Evolutionary conservation across 2,888 invertebrate species (phyloP).

Genomic region (Dasysyrphus albostriatus): DNA sequence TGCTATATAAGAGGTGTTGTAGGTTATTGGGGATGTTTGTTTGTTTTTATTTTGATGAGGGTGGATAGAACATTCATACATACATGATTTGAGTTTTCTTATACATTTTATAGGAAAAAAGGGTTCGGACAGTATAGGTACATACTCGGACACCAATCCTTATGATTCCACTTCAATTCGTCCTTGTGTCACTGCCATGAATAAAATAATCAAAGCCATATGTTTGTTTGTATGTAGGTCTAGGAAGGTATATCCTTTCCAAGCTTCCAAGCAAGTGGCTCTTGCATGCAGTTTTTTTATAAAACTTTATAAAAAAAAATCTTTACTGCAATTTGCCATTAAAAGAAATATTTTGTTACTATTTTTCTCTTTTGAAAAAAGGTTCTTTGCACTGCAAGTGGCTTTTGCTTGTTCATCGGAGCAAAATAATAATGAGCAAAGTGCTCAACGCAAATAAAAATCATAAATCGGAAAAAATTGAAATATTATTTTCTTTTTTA

Average conservation of each 20-base stretch:
- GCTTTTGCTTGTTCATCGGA: constrained; percentile 37
- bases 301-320: neutral
- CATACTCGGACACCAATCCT: constrained; percentile 36
- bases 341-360: constrained; percentile 28
- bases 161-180: constrained; percentile 20
- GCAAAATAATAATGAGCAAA: constrained; percentile 63
- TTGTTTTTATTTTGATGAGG: constrained; percentile 56
- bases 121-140: constrained; percentile 35
- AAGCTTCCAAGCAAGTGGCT: neutral
- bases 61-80: constrained; percentile 19
- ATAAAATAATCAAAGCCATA: neutral
- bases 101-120: constrained; percentile 11
- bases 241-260: neutral
- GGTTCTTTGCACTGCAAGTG: constrained; percentile 22
- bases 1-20: constrained; percentile 9
- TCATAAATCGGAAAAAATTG: constrained; percentile 61
- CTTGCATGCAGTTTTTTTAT: neutral
- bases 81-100: constrained; percentile 4
- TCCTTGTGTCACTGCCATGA: constrained; percentile 41
- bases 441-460: constrained; percentile 38
- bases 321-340: neutral
- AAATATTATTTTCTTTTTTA: constrained; percentile 43
- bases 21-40: constrained; percentile 8
- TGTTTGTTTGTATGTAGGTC: neutral
- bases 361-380: neutral